phyloP scores from a whole-genome alignment of 2,888 invertebrate species.

The Stenichneumon culpator region DNA sequence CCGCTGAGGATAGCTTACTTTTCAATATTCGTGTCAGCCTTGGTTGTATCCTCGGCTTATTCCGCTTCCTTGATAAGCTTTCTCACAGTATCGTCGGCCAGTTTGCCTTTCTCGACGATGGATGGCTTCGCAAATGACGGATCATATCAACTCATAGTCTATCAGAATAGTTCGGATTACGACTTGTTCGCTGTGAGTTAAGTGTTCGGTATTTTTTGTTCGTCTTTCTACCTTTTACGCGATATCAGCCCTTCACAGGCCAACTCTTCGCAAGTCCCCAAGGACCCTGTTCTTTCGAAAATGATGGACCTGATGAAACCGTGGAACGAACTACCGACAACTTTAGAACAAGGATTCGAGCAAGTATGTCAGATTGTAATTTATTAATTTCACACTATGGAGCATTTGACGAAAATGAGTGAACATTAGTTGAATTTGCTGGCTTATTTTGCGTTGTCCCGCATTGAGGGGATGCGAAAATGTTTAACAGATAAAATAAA shows the following conservation, averaged over 20 bases:
- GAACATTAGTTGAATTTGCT: background rate
- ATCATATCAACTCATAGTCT: conserved; percentile 75
- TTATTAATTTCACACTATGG: background rate
- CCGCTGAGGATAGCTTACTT: conserved; percentile 76
- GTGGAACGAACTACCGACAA: conserved; percentile 70
- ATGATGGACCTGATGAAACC: conserved; percentile 71
- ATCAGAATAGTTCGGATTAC: conserved; percentile 75
- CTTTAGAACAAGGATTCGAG: conserved; percentile 69
- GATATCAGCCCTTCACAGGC: conserved; percentile 15
- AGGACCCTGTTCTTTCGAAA: conserved; percentile 64
- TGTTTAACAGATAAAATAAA: no score
- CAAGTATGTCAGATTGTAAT: conserved; percentile 69
- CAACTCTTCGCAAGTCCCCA: conserved; percentile 62
- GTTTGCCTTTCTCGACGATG: conserved; percentile 77
- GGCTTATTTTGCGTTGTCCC: background rate
- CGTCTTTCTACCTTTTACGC: background rate
- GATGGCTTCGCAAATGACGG: conserved; percentile 76
- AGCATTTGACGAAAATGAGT: background rate
- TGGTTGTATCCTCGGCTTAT: conserved; percentile 77
- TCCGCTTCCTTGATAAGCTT: conserved; percentile 75
- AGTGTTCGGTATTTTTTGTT: background rate
- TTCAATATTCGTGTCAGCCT: conserved; percentile 76
- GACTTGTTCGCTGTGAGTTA: conserved; percentile 73
- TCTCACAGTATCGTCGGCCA: conserved; percentile 56
- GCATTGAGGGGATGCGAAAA: background rate